phyloP scores from a whole-genome alignment of 2,888 invertebrate genomes.

The Salticus scenicus region DNA sequence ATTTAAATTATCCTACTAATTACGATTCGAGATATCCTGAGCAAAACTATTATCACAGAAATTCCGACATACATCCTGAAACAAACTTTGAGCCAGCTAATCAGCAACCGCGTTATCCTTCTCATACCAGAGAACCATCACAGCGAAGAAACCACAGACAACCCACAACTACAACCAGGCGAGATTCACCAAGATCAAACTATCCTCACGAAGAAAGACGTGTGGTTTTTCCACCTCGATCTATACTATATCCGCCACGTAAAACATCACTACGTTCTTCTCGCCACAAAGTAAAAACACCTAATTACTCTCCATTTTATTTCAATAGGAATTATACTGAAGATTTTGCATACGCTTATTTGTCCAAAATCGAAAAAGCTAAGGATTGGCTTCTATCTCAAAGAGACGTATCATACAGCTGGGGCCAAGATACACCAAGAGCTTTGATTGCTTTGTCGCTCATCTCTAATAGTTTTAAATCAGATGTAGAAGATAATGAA shows the following conservation, averaged over 20 bases:
- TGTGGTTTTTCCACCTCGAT: too few relatives aligned
- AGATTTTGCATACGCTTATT: background rate
- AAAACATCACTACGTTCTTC: too few relatives aligned
- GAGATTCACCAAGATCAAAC: background rate
- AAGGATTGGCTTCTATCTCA: slow-evolving; percentile 5
- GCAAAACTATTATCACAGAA: too few relatives aligned
- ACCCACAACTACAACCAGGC: background rate
- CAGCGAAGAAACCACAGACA: background rate
- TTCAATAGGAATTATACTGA: background rate
- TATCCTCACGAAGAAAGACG: background rate
- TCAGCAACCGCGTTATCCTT: too few relatives aligned
- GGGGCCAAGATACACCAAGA: slow-evolving; percentile 44
- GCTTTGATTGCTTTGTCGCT: slow-evolving; percentile 33
- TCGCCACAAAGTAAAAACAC: background rate
- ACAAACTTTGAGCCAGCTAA: too few relatives aligned
- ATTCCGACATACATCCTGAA: too few relatives aligned
- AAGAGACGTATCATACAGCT: background rate
- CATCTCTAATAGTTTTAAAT: slow-evolving; percentile 24
- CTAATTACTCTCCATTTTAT: background rate
- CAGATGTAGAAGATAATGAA: slow-evolving; percentile 7
- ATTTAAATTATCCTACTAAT: too few relatives aligned
- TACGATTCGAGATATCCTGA: too few relatives aligned
- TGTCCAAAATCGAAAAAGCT: background rate
- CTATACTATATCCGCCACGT: too few relatives aligned
- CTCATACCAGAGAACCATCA: too few relatives aligned